Evolutionary conservation across 2,113 vertebrate genomes (phyloP), one percentile per base, ranked within the genome.

Genomic region (Zingel zingel): DNA sequence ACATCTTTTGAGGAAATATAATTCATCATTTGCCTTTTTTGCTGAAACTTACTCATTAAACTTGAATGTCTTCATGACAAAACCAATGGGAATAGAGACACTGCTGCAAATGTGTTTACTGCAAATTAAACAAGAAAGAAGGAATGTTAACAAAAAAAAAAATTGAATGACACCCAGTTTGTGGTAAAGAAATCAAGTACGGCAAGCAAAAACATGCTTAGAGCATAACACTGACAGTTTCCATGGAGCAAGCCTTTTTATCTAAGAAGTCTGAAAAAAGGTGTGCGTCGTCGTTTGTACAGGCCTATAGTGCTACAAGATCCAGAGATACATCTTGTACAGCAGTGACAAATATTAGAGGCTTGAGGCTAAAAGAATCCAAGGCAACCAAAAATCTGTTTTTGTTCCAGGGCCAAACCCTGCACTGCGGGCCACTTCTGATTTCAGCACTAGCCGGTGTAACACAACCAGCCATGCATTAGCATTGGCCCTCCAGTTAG

Each of bases 391-490:
- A 93, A 93, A 94, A 90, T 89, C 82, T 86, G 82, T 80, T 89
- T 90, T 87, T 91, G 81, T 93, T 94, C 91, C 82, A 61, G 85
- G 93, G 94, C 91, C 81, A 92, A 88, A 88, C 69, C 45, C 89
- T 79, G 77, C 64, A 80, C 91, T 82, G 88, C 84, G 82, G 93
- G 93, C 89, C 91, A 92, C 86, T 94, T 94, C 92, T 93, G 89
- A 95, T 93, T 94, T 90, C 90, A 87, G 91, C 84, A 88, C 88
- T 93, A 90, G 90, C 92, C 92, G 91, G 94, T 95, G 91, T 91
- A 95, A 94, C 83, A 86, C 87, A 94, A 94, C 89, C 95, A 94
- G 89, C 92, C 95, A 95, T 94, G 95, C 95, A 94, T 96, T 95
- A 95, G 93, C 89, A 95, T 94, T 95, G 92, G 86, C 94, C 93